Evolutionary conservation across 2,113 vertebrate genomes (phyloP).

Genomic region (Calyptomena viridis): DNA sequence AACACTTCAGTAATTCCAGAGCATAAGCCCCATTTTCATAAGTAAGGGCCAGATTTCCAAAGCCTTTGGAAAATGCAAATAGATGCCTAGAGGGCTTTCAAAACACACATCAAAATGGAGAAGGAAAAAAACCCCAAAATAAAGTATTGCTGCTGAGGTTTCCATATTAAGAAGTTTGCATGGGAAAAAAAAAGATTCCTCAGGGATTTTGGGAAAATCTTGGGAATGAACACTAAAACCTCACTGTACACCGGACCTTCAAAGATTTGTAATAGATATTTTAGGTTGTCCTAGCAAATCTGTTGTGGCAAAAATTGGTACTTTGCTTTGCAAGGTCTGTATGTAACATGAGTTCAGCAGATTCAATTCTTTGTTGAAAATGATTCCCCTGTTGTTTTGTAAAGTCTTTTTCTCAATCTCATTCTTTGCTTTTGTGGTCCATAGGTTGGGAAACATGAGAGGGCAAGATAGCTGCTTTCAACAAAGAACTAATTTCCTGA

Average conservation of each 20-base stretch:
- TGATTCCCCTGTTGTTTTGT: not conserved
- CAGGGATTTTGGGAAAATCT: not conserved
- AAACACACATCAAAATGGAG: slow-evolving; percentile 27
- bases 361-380: not conserved
- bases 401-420: not conserved
- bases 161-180: not conserved
- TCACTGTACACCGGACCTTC: not conserved
- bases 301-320: not conserved
- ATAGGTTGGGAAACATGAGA: slow-evolving; percentile 42
- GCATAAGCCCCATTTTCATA: slow-evolving; percentile 25
- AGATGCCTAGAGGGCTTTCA: slow-evolving; percentile 14
- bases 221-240: not conserved
- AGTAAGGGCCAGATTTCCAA: slow-evolving; percentile 23
- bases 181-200: not conserved
- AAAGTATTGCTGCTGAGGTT: slow-evolving; percentile 28
- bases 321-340: not conserved
- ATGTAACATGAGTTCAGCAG: not conserved
- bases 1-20: not conserved
- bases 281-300: not conserved
- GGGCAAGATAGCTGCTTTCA: not conserved
- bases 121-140: not conserved
- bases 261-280: not conserved
- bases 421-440: slow-evolving; percentile 8
- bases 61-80: slow-evolving; percentile 48
- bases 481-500: slow-evolving; percentile 52